Percentiles rank a stretch among this genome's conserved stretches.
Evolutionary conservation across 2,113 vertebrate species (phyloP).

Genomic region (Lophotis ruficrista): DNA sequence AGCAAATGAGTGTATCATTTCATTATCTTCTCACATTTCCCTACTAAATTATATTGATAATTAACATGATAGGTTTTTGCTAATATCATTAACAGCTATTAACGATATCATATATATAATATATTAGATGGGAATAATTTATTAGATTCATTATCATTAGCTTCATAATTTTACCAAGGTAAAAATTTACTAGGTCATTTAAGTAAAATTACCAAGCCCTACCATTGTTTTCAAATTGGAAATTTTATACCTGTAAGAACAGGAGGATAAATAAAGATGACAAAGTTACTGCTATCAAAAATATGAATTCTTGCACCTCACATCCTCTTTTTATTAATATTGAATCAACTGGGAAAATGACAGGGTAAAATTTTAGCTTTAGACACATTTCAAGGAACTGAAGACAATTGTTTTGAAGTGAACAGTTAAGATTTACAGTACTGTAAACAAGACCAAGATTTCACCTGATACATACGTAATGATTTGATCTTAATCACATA

Average conservation of each 20-base stretch:
- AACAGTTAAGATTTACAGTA: not conserved
- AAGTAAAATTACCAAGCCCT: not conserved
- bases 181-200: not conserved
- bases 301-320: not conserved
- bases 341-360: not conserved
- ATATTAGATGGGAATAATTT: not conserved
- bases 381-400: not conserved
- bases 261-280: not conserved
- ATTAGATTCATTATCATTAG: not conserved
- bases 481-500: not conserved
- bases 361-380: not conserved
- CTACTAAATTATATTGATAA: constrained; percentile 5
- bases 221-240: not conserved
- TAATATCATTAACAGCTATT: constrained; percentile 8
- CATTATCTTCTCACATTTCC: constrained; percentile 14
- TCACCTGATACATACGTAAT: not conserved
- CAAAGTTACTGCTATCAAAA: not conserved
- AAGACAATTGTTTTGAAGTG: not conserved
- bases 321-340: not conserved
- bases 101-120: not conserved
- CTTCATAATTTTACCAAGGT: not conserved
- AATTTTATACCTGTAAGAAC: not conserved
- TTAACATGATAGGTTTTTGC: not conserved
- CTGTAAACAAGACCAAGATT: not conserved
- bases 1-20: not conserved